Evolutionary conservation across 2,797 vertebrate genomes (phyloP).

Genomic region (Novumbra hubbsi): DNA sequence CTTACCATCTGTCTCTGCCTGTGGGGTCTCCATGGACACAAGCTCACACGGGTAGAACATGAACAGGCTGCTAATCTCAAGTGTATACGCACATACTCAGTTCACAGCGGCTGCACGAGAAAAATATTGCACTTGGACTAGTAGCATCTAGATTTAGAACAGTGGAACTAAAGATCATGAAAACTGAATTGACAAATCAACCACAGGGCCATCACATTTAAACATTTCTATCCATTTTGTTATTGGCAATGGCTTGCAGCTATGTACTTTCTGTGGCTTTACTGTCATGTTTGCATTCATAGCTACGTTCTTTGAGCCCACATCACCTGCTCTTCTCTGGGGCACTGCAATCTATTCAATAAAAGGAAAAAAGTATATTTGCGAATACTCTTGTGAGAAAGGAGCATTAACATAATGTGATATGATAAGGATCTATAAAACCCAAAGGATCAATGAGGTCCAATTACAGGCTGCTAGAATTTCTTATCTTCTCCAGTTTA

Average conservation of each 20-base stretch:
- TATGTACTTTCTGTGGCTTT: neutral
- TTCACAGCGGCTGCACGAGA: neutral
- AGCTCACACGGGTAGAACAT: conserved; percentile 65
- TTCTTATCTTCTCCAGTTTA: conserved; percentile 70
- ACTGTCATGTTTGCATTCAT: neutral
- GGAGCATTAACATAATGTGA: conserved; percentile 68
- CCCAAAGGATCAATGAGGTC: conserved; percentile 70
- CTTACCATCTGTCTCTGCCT: conserved; percentile 71
- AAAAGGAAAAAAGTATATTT: conserved; percentile 47
- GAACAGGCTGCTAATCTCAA: conserved; percentile 42
- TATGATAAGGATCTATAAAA: conserved; percentile 71
- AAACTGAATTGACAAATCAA: neutral
- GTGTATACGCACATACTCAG: conserved; percentile 27
- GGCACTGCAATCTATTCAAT: conserved; percentile 38
- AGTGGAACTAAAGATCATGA: neutral
- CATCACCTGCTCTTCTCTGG: conserved; percentile 8
- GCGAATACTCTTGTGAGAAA: conserved; percentile 48
- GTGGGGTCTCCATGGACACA: conserved; percentile 70
- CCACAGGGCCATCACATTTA: neutral
- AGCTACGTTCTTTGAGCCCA: conserved; percentile 6
- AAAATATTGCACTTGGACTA: neutral
- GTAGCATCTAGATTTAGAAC: neutral
- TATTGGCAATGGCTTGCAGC: neutral
- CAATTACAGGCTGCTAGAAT: conserved; percentile 72
- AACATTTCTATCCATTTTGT: neutral